Evolutionary conservation across 1,140 invertebrate genomes (phyloP), one percentile per base, ranked within the genome.

Genomic region (Globodera ellingtonae): DNA sequence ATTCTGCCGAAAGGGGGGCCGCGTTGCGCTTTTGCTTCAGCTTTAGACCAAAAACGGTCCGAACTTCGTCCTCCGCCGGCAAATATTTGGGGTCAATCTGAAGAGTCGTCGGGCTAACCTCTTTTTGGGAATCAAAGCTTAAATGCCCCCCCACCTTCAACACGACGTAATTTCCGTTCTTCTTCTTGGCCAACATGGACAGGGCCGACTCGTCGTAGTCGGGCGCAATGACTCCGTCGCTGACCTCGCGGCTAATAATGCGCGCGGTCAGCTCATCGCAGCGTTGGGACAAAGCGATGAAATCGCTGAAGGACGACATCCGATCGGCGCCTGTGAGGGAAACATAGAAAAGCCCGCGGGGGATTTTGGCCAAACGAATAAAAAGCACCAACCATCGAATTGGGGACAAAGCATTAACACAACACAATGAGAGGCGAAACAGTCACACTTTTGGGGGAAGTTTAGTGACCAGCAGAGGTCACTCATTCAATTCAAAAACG

Each of bases 231-330:
- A 99, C 94, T 59, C 97, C 97, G 91, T 99, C 97, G 4, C 96
- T 98, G 0, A 99, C 93, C 90, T 93, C 93, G 87, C 93, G 89
- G 18, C 92, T 93, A 73, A 94, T 93, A 9, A 94, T 93, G 87
- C 90, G 92, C 70, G 92, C 96, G 0, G 96, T 98, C 15, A 93
- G 83, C 47, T 92, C 92, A 91, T 99, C 97, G 90, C 97, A 99
- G 3, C 90, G 87, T 88, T 98, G 95, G 0, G 96, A 98, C 0
- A 99, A 89, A 13, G 96, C 95, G 62, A 98, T 92, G 90, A 99
- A 98, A 90, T 99, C 97, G 0, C 97, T 97, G 90, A 98, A 99
- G 13, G 96, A 98, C 6, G 95, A 98, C 97, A 99, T 98, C 75
- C 97, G 92, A 90, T 99, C 97, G 21, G 97, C 96, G 56, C 97